phyloP scores from a whole-genome alignment of 2,888 invertebrate genomes.

The Idaea straminata region DNA sequence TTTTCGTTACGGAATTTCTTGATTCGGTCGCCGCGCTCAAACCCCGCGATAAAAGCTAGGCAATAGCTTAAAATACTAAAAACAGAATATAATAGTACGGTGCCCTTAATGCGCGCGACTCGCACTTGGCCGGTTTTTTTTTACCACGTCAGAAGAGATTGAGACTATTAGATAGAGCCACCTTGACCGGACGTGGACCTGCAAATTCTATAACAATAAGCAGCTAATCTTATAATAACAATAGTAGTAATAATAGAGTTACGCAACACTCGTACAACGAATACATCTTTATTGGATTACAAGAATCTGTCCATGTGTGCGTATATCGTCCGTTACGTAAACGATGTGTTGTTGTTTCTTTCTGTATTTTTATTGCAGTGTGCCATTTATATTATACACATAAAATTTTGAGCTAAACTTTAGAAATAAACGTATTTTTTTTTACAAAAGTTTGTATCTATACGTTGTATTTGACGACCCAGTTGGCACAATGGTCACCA shows the following conservation, averaged over 20 bases:
- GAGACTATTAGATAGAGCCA: conserved; percentile 7
- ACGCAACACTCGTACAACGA: conserved; percentile 33
- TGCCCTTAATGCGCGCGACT: too few relatives aligned
- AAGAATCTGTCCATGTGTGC: conserved; percentile 38
- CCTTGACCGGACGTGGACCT: conserved; percentile 25
- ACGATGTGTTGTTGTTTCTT: conserved; percentile 27
- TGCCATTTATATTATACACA: conserved; percentile 6
- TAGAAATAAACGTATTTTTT: neutral
- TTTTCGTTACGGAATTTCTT: too few relatives aligned
- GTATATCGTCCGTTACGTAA: conserved; percentile 31
- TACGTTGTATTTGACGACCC: too few relatives aligned
- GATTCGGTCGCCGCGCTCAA: too few relatives aligned
- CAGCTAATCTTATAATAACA: conserved; percentile 42
- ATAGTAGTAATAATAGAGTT: conserved; percentile 36
- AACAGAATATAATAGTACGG: too few relatives aligned
- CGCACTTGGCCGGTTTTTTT: too few relatives aligned
- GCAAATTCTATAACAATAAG: conserved; percentile 24
- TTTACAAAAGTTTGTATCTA: neutral
- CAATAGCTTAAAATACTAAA: too few relatives aligned
- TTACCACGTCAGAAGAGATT: neutral
- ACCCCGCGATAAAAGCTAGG: too few relatives aligned
- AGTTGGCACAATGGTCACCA: too few relatives aligned
- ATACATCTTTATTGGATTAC: conserved; percentile 49
- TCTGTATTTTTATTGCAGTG: conserved; percentile 13
- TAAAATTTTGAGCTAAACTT: conserved; percentile 4